Base-by-base conservation (phyloP, 2,888 invertebrate species). In the Temnothorax rugatulus region DNA sequence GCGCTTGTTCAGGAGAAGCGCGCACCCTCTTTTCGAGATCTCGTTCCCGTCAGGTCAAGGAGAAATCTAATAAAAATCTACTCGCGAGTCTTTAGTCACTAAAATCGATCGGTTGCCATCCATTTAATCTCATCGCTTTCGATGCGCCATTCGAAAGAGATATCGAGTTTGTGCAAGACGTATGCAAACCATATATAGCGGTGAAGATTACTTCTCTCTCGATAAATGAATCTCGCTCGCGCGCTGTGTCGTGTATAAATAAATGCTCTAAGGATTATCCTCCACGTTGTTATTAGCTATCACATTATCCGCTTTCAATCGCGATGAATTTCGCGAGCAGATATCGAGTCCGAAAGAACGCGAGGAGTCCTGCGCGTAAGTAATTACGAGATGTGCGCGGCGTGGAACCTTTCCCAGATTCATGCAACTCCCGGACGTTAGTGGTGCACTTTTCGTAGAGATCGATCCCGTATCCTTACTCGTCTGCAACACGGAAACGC, bases 401-500 rank as follows among this genome's bases (percentile, higher is more conserved):
- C 74, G 74, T 68, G 63, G 68, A 85, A 73, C 79, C 76, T 83
- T 77, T 79, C 59, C 57, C 79, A 54, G 83, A 83, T 83, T 83
- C 68, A 66, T 61, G 61, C 83, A 79, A 68, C 68, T 79, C 79
- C 47, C 61, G 66, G 54, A 79, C 77, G 59, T 75, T 77, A 29
- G 66, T 25, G 38, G 76, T 76, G 63, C 76, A 76, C 87, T 83
- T 84, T 83, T 77, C 64, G 34, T 44, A 34, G 61, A 77, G 84
- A 89, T 89, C 83, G 81, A 87, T 83, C 87, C 59, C 75, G 64
- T 82, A 81, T 69, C 86, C 82, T 77, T 73, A 82, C 89, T 79
- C 79, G 82, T 68, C 84, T 85, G 81, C 82, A 87, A 90, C 90
- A 89, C 82, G 90, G 69, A 83, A 90, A 90, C 83, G 90, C 90